phyloP scores from a whole-genome alignment of 2,888 invertebrate genomes.

The Eupelmus urozonus region DNA sequence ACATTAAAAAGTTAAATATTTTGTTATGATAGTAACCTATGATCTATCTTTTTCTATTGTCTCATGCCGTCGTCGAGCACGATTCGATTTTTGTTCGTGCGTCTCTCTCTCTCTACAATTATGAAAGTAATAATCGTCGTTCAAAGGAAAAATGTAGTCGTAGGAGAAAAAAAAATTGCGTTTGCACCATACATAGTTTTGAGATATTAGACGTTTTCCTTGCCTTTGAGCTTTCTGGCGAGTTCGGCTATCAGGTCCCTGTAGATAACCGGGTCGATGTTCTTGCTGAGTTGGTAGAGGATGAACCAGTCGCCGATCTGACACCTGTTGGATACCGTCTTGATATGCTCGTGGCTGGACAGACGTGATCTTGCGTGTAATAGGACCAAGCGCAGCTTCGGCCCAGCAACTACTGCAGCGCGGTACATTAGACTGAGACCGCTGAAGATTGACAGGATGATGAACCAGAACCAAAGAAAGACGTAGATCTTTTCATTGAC shows the following conservation, averaged over 20 bases:
- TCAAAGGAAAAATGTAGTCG: constrained; percentile 12
- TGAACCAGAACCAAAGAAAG: constrained; percentile 96
- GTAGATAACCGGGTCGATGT: constrained; percentile 94
- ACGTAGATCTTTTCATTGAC: constrained; percentile 97
- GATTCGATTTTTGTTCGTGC: constrained; percentile 24
- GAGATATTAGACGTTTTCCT: constrained; percentile 72
- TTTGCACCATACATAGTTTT: background rate
- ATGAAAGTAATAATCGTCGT: constrained; percentile 18
- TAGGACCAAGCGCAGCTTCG: constrained; percentile 88
- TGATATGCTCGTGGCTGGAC: constrained; percentile 87
- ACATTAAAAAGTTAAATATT: too few species aligned
- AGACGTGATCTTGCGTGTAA: constrained; percentile 90
- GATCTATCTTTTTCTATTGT: constrained; percentile 27
- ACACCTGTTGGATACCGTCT: constrained; percentile 87
- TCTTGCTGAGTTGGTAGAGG: constrained; percentile 93
- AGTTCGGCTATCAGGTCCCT: constrained; percentile 91
- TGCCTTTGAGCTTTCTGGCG: constrained; percentile 83
- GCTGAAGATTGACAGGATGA: constrained; percentile 88
- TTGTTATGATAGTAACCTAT: too few species aligned
- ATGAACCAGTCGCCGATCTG: constrained; percentile 96
- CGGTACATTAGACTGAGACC: constrained; percentile 91
- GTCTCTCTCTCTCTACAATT: too few species aligned
- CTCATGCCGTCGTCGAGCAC: constrained; percentile 4
- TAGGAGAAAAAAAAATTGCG: constrained; percentile 8
- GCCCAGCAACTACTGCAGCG: constrained; percentile 86